phyloP scores from a whole-genome alignment of 2,113 vertebrate genomes.

The Lynx canadensis region DNA sequence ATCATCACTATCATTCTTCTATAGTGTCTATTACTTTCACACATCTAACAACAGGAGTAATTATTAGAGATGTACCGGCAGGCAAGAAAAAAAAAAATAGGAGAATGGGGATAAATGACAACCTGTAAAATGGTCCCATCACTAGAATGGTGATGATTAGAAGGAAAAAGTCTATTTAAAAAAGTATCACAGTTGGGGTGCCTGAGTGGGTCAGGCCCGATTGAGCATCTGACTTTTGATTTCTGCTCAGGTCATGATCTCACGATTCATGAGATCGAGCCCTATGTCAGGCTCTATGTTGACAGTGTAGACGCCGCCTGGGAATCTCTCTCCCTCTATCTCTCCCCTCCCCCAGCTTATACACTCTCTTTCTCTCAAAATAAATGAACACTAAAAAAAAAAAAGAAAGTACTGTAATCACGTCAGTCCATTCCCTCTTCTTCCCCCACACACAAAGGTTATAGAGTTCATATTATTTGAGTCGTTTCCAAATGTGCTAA shows the following conservation, averaged over 20 bases:
- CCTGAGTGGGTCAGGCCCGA: too few relatives aligned
- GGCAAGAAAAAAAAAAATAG: neutral
- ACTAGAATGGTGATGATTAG: neutral
- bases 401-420: neutral
- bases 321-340: too few relatives aligned
- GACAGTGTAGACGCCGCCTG: too few relatives aligned
- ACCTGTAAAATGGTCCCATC: neutral
- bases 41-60: neutral
- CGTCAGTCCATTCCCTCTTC: neutral
- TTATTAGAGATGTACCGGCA: neutral
- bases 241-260: too few relatives aligned
- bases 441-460: neutral
- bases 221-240: too few relatives aligned
- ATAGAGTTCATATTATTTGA: neutral
- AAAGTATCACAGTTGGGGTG: neutral
- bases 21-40: neutral
- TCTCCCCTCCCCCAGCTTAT: too few relatives aligned
- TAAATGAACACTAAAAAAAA: too few relatives aligned
- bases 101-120: neutral
- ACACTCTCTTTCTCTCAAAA: too few relatives aligned
- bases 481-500: neutral
- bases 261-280: too few relatives aligned
- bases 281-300: too few relatives aligned
- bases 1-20: neutral
- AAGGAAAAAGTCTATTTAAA: neutral